Evolutionary conservation across 2,113 vertebrate species (phyloP), one percentile per base, ranked within the genome.

Genomic region (Scatophagus argus): DNA sequence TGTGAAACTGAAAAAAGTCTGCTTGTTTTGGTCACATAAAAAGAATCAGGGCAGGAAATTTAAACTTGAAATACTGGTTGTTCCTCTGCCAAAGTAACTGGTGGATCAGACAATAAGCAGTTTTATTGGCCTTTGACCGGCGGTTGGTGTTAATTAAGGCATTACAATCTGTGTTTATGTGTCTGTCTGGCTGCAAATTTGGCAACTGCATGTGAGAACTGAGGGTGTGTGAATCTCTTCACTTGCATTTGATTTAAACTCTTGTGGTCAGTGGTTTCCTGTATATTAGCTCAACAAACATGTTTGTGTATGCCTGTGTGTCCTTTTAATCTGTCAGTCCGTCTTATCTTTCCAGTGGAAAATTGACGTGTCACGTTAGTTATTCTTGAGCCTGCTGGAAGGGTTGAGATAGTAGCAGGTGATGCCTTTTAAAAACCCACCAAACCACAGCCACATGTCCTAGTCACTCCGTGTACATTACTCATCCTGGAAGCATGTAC

Each of bases 391-490:
- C 64, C 72, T 73, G 81, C 69, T 87, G 84, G 77, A 90, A 82
- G 84, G 64, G 81, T 83, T 81, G 78, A 79, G 78, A 87, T 83
- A 29, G 89, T 60, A 89, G 89, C 92, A 92, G 92, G 92, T 93
- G 92, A 93, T 81, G 86, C 66, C 90, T 89, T 92, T 91, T 90
- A 90, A 93, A 92, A 91, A 88, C 77, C 73, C 85, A 80, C 64
- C 78, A 71, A 88, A 91, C 87, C 89, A 88, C 90, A 86, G 72
- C 80, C 92, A 91, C 91, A 91, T 93, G 92, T 91, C 85, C 74
- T 56, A 38, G 88, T 91, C 91, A 90, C 85, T 93, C 90, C 38
- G 25, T 34, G 60, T 23, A 47, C 81, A 88, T 93, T 91, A 89
- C 81, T 93, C 92, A 91, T 86, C 78, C 65, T 23, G 65, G 61